Evolutionary conservation across 2,113 vertebrate genomes (phyloP).

Genomic region (Excalfactoria chinensis): DNA sequence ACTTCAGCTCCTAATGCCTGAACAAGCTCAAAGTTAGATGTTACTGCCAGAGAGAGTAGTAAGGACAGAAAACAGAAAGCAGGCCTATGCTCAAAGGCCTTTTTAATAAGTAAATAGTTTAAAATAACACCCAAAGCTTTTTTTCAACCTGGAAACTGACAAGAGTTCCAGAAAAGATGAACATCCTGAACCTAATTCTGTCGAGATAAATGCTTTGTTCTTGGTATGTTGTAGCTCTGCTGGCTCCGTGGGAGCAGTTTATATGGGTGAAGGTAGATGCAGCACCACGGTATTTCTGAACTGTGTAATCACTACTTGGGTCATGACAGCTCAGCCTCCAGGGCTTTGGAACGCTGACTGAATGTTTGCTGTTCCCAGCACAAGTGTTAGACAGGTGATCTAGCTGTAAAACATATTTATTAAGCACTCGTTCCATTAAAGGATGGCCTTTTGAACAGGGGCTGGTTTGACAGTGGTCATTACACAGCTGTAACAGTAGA

Average conservation of each 20-base stretch:
- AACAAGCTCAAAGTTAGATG: not conserved
- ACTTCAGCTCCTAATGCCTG: not conserved
- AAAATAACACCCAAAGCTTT: not conserved
- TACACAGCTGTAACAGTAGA: not conserved
- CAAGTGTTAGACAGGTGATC: not conserved
- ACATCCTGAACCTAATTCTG: not conserved
- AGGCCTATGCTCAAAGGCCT: not conserved
- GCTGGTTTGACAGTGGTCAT: not conserved
- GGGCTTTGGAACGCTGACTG: not conserved
- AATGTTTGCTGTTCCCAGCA: not conserved
- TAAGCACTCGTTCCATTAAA: not conserved
- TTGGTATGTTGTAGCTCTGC: not conserved
- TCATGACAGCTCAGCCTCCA: not conserved
- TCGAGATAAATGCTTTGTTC: not conserved
- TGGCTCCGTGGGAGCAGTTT: not conserved
- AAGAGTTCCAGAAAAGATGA: not conserved
- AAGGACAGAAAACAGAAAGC: not conserved
- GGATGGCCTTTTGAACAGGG: not conserved
- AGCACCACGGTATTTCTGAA: not conserved
- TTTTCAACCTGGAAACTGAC: not conserved
- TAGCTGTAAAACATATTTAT: conserved; percentile 20
- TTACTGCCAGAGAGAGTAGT: not conserved
- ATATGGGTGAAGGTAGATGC: not conserved
- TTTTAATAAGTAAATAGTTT: not conserved
- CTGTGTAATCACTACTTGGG: not conserved